Base-by-base conservation (phyloP, 2,888 invertebrate genomes). In the Drosophila nigricruria region DNA sequence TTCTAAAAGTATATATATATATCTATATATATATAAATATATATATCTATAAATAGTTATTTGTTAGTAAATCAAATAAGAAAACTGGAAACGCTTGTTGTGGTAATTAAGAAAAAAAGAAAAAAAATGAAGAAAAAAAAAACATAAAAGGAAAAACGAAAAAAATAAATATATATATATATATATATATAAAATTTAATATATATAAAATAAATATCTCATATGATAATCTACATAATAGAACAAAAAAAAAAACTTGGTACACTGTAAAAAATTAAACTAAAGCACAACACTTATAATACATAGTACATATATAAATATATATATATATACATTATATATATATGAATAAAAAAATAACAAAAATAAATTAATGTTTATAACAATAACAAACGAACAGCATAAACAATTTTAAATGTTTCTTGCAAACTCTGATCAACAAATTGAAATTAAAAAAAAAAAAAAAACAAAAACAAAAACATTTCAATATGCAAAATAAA, bases 41-140 rank as follows among this genome's bases (percentile, higher is more conserved):
- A 52, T 30, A 16, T 36, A 38, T 18, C 27, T 53, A 36, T 53
- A 23, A 60, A 76, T 76, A 76, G 70, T 74, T 82, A 82, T 88
- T 85, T 85, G 84, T 85, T 85, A 88, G 86, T 85, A 86, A 82
- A 78, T 88, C 76, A 86, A 85, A 83, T 88, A 88, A 88, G 84
- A 86, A 88, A 85, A 85, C 84, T 85, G 84, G 87, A 87, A 89
- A 84, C 89, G 86, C 86, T 86, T 86, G 86, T 86, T 86, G 88
- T 89, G 88, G 89, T 86, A 89, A 81, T 89, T 86, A 89, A 89
- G 79, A 63, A 60, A 49, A 66, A 61, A 12, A 66, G 18, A 61
- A 50, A 73, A 54, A 42, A 58, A 65, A n/a, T 43, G 20, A 67
- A 10, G 5, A 63, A 43, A 42, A 62, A 53, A 56, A 42, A 12